Base-by-base conservation (phyloP, 2,888 invertebrate species). In the Platypus cylindrus region DNA sequence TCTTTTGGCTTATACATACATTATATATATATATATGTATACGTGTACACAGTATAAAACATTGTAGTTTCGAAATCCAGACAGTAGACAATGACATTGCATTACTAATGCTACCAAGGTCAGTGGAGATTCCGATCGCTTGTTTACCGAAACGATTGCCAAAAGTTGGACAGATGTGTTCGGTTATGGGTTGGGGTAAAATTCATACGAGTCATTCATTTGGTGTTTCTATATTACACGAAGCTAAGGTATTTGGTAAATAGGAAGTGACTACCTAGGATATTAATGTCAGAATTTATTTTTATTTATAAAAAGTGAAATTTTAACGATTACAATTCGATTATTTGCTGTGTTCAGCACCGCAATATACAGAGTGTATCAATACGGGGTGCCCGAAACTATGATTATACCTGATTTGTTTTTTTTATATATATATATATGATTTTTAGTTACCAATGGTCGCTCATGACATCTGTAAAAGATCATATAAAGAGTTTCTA, bases 71-170 rank as follows among this genome's bases (percentile, higher is more conserved):
- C 59, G 83, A 91, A 58, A 77, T 79, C 33, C 77, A 81, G 45
- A 91, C 89, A 0, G 89, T 93, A 20, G 84, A 91, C 58, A 90
- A 90, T 56, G 94, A 94, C 57, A 81, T 94, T 32, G 93, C 91
- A 2, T 65, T 94, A 49, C 62, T 94, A 36, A 73, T 80, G 47
- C 61, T 80, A 32, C 71, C 71, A 9, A 53, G 48, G 40, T 49
- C 60, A 43, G 51, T 62, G 43, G 49, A 48, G 26, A 44, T 53
- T 16, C 56, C 59, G 8, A 50, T 54, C 7, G 90, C 86, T 5
- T 93, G 93, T 52, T 63, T 93, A 33, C 93, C 93, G 0, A 64
- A 66, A 2, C 67, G 66, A 33, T 78, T 79, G 50, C 65, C 71
- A 0, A 63, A 84, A 35, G 73, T 79, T 0, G 65, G 70, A 3